Conservation (phyloP, 2,113 vertebrate species). For the Sinocyclocheilus grahami region DNA sequence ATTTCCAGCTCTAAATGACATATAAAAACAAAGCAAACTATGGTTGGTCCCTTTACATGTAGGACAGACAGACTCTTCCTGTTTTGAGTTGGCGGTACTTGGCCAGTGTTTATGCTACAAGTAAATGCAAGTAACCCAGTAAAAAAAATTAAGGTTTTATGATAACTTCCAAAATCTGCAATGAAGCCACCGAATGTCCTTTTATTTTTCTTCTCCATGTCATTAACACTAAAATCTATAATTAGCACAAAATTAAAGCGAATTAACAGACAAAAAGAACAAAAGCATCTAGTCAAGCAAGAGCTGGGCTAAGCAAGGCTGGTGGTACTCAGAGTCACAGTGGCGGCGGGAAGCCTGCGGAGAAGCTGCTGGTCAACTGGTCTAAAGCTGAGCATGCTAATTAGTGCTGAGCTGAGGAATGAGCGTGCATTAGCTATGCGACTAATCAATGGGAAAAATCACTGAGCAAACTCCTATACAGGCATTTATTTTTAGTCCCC, state of each 20-base stretch:
- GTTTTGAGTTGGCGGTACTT: background rate
- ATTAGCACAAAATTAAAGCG: background rate
- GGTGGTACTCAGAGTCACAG: conserved; percentile 15
- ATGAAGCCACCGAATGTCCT: background rate
- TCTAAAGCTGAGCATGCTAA: conserved; percentile 81
- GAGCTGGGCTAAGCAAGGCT: background rate
- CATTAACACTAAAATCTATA: background rate
- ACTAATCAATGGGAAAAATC: conserved; percentile 98
- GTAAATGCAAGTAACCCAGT: background rate
- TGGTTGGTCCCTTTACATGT: background rate
- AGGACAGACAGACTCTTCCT: background rate
- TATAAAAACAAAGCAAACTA: background rate
- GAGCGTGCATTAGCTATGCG: conserved; percentile 90
- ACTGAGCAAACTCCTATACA: conserved; percentile 89
- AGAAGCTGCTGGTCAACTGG: conserved; percentile 79
- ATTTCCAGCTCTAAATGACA: background rate
- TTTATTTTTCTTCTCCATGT: background rate
- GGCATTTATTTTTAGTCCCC: conserved; percentile 85
- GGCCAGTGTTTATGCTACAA: background rate
- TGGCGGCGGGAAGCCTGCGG: conserved; percentile 38
- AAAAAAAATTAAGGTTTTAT: background rate
- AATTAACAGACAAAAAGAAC: background rate
- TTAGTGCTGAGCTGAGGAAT: conserved; percentile 89
- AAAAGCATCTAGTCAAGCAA: background rate
- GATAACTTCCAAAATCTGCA: background rate